Evolutionary conservation across 2,113 vertebrate species (phyloP).

Genomic region (Lutjanus erythropterus): DNA sequence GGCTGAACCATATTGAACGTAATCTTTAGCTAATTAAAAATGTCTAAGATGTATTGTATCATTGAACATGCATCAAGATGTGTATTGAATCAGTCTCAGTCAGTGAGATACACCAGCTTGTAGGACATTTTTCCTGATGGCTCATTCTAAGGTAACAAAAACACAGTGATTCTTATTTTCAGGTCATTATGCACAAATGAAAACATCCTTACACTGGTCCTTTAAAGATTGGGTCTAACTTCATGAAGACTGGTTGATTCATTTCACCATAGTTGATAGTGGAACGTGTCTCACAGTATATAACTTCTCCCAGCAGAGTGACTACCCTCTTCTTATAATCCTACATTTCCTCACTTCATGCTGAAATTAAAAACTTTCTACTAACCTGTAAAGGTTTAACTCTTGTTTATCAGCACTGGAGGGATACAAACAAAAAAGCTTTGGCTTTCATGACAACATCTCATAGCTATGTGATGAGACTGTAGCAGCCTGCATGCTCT

Average conservation of each 20-base stretch:
- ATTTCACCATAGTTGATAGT: neutral
- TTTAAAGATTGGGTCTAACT: neutral
- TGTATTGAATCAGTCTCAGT: too few relatives aligned
- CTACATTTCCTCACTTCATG: neutral
- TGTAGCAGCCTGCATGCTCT: slow-evolving; percentile 17
- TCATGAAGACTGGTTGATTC: neutral
- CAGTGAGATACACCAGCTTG: too few relatives aligned
- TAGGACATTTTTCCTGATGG: too few relatives aligned
- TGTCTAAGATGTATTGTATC: too few relatives aligned
- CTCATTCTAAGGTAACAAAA: too few relatives aligned
- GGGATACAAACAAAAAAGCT: neutral
- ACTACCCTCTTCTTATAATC: neutral
- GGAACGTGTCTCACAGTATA: neutral
- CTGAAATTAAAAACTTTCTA: neutral
- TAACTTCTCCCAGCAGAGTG: neutral
- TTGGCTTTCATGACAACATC: slow-evolving; percentile 33
- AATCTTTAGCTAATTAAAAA: too few relatives aligned
- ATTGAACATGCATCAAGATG: too few relatives aligned
- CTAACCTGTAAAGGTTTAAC: slow-evolving; percentile 13
- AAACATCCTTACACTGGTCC: too few relatives aligned
- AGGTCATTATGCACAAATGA: too few relatives aligned
- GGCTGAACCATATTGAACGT: too few relatives aligned
- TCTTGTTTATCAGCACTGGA: slow-evolving; percentile 17
- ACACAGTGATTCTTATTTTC: too few relatives aligned
- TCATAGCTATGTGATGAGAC: slow-evolving; percentile 23